These are phyloP conservation scores for Lathamus discolor DNA, from an alignment of 2,113 vertebrate species.

Conservation along the genomic window DNA sequence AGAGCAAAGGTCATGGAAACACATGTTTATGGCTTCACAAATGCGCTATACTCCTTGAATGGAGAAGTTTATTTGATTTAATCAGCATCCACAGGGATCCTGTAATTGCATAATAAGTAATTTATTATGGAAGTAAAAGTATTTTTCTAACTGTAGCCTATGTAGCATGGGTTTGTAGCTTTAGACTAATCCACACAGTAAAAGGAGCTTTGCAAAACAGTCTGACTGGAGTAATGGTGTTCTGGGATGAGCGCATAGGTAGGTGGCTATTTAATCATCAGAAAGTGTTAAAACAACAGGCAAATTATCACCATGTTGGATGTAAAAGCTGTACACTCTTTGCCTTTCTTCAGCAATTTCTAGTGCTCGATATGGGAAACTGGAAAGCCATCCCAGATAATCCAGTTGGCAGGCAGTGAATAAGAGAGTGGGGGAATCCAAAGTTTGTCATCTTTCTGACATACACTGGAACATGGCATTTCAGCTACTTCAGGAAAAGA, in stretches of 20 bases:
- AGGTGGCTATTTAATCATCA: neutral
- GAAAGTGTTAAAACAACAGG: conserved; percentile 48
- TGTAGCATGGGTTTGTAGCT: conserved; percentile 3
- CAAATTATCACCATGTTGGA: conserved; percentile 40
- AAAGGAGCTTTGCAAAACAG: conserved; percentile 7
- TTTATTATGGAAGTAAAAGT: conserved; percentile 58
- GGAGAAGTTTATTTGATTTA: conserved; percentile 65
- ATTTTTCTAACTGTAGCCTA: conserved; percentile 47
- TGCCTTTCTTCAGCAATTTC: neutral
- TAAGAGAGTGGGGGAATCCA: neutral
- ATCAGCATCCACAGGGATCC: conserved; percentile 64
- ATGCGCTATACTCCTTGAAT: conserved; percentile 50
- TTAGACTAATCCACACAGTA: conserved; percentile 18
- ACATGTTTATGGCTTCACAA: conserved; percentile 61
- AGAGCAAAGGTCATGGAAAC: conserved; percentile 59
- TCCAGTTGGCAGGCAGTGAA: neutral
- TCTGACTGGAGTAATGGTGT: neutral
- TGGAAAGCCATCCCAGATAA: neutral
- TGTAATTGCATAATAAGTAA: conserved; percentile 63
- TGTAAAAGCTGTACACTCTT: conserved; percentile 8
- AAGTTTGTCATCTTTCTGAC: neutral
- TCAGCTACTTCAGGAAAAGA: neutral
- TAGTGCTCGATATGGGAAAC: neutral
- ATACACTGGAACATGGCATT: neutral
- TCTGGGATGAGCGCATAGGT: neutral